phyloP scores from a whole-genome alignment of 1,140 invertebrate species.

The Drosophila bipectinata region DNA sequence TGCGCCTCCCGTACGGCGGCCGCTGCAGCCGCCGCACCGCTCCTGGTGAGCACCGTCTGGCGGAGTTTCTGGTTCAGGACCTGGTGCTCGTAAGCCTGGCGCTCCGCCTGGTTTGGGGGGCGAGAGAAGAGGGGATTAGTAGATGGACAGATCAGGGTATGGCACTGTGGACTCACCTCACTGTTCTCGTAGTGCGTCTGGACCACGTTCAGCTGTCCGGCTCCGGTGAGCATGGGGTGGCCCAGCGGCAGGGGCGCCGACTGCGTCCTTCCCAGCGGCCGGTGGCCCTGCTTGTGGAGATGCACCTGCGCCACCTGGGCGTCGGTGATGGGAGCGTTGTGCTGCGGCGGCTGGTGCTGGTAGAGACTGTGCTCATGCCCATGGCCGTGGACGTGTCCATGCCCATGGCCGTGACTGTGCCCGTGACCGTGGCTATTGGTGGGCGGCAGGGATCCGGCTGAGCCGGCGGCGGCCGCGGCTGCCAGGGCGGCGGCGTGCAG shows the following conservation, averaged over 20 bases:
- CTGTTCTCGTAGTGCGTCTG: slow-evolving; percentile 88
- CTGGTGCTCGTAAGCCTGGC: slow-evolving; percentile 86
- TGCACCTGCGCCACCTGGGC: slow-evolving; percentile 87
- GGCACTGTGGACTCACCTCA: slow-evolving; percentile 71
- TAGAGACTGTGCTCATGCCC: slow-evolving; percentile 1
- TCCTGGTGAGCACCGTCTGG: slow-evolving; percentile 93
- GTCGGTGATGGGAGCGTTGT: slow-evolving; percentile 84
- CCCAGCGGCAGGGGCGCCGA: slow-evolving; percentile 97
- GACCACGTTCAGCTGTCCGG: slow-evolving; percentile 69
- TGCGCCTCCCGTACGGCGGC: slow-evolving; percentile 85
- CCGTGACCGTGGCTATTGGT: slow-evolving; percentile 48
- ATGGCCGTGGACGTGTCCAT: slow-evolving; percentile 17
- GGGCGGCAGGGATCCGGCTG: slow-evolving; percentile 47
- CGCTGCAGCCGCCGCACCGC: slow-evolving; percentile 85
- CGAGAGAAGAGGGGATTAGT: no score
- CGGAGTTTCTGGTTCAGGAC: slow-evolving; percentile 91
- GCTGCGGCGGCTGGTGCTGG: slow-evolving; percentile 22
- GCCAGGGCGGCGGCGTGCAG: slow-evolving; percentile 65
- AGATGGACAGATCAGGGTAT: neutral
- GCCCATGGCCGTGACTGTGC: slow-evolving; percentile 25
- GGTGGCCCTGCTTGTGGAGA: slow-evolving; percentile 89
- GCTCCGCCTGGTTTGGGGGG: slow-evolving; percentile 83
- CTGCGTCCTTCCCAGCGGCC: slow-evolving; percentile 95
- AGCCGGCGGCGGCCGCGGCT: slow-evolving; percentile 55
- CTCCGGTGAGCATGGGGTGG: slow-evolving; percentile 93